Base-by-base conservation (phyloP, 2,797 vertebrate species). In the Hippocampus kuda region DNA sequence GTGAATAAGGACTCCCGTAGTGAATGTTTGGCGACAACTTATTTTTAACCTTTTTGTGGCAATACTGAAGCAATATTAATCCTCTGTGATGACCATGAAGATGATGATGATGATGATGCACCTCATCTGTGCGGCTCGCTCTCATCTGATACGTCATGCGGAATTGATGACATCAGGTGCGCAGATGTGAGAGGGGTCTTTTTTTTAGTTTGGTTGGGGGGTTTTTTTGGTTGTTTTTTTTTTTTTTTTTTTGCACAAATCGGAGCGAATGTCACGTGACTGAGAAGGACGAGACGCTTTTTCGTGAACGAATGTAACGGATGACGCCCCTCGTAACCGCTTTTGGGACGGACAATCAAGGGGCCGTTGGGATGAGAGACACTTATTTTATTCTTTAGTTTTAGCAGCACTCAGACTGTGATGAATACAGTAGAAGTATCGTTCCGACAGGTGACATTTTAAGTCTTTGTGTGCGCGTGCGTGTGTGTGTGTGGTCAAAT, bases 1-100 rank as follows among this genome's bases (percentile, higher is more conserved):
- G 81, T 88, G 83, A 88, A 88, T 83, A 85, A 86, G 86, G 88
- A 85, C 82, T 81, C 65, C 68, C 65, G 67, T 81, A 70, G 74
- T 79, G 72, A 75, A 74, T 65, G 60, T 68, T 73, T 74, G 69
- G 79, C 85, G 87, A 82, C 84, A 78, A 12, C 74, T 86, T 86
- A 73, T 84, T 81, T 82, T 80, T 80, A 82, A 73, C 63, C 16
- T 88, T 88, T 86, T 83, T 83, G 85, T 87, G 89, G 86, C 88
- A 90, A 90, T 91, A 92, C 85, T 85, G 83, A 91, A 91, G 91
- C 91, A 91, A 92, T 92, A 92, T 87, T 85, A 87, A 85, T 86
- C 82, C 81, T 85, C 79, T 67, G 82, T 77, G 49, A n/a, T 51
- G 15, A 24, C 4, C 5, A 77, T 81, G 8, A 70, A 72, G 72